Evolutionary conservation across 2,888 invertebrate genomes (phyloP), one percentile per base, ranked within the genome.

Genomic region (Tenthredo mesomela): DNA sequence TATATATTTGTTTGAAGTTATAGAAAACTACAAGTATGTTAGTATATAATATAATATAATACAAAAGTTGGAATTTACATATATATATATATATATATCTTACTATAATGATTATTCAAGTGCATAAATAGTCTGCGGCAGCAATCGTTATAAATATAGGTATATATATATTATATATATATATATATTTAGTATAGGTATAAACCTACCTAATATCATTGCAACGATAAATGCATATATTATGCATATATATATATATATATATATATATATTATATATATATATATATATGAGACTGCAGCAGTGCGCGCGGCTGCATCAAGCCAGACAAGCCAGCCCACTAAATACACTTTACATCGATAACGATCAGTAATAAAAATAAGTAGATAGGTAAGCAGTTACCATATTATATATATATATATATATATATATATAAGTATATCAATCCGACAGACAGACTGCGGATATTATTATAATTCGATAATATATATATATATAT

Each of bases 91-190:
- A 33, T 33, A 33, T 33, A 33, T n/a, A n/a, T n/a, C 33, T 4
- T 33, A 37, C 15, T 75, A 47, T 50, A 15, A 47, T 77, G 33
- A 77, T 77, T 77, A 50, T 50, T 77, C 75, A 77, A 77, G 75
- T 77, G 75, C 50, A 77, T 50, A 50, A 50, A 50, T 50, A 50
- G 50, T 50, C 50, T 65, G 65, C 50, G 18, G 25, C 50, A 47
- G 29, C 75, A 29, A 77, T 77, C 50, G 67, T 15, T 33, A 67
- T 10, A 25, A n/a, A 58, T 54, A 54, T n/a, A 54, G 54, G 7
- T 58, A 61, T 61, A 10, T n/a, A n/a, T n/a, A n/a, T n/a, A n/a
- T n/a, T n/a, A n/a, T n/a, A n/a, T n/a, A n/a, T n/a, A n/a, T n/a
- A n/a, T 33, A 67, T 10, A 25, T 7, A 58, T 54, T n/a, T n/a